Evolutionary conservation across 2,888 invertebrate genomes (phyloP).

Genomic region (Cyclophora albipunctata): DNA sequence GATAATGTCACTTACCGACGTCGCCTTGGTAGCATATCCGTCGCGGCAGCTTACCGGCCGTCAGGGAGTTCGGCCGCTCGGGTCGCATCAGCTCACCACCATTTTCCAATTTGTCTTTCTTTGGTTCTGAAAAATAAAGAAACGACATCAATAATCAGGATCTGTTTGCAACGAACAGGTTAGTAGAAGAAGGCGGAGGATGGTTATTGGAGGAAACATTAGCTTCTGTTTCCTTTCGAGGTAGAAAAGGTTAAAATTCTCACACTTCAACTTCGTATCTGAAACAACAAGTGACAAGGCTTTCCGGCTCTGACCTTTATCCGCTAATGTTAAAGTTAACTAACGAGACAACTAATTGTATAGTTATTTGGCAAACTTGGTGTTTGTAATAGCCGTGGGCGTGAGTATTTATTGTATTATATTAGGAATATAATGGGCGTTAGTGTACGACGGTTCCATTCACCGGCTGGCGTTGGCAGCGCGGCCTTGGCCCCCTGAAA

Average conservation of each 20-base stretch:
- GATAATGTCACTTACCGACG: conserved; percentile 57
- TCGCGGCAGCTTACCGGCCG: conserved; percentile 84
- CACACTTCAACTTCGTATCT: too few species aligned
- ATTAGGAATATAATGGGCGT: conserved; percentile 46
- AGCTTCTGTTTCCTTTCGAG: too few species aligned
- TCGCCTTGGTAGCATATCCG: conserved; percentile 88
- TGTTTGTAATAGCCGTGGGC: neutral
- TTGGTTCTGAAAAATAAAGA: conserved; percentile 84
- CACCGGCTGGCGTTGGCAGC: conserved; percentile 42
- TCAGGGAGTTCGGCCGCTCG: conserved; percentile 87
- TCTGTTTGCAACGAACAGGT: conserved; percentile 1
- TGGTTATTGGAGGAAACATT: too few species aligned
- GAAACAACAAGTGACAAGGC: too few species aligned
- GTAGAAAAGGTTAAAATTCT: too few species aligned
- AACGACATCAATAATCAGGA: conserved; percentile 13
- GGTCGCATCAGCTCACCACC: conserved; percentile 77
- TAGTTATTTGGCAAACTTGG: too few species aligned
- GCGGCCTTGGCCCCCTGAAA: conserved; percentile 56
- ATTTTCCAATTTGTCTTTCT: conserved; percentile 93
- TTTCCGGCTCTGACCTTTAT: too few species aligned
- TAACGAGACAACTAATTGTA: too few species aligned
- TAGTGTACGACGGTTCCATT: conserved; percentile 59
- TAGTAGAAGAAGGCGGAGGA: neutral
- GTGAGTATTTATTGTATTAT: conserved; percentile 14
- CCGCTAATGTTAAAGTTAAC: too few species aligned